Conservation (phyloP, 2,797 vertebrate species). For the Tamandua tetradactyla region DNA sequence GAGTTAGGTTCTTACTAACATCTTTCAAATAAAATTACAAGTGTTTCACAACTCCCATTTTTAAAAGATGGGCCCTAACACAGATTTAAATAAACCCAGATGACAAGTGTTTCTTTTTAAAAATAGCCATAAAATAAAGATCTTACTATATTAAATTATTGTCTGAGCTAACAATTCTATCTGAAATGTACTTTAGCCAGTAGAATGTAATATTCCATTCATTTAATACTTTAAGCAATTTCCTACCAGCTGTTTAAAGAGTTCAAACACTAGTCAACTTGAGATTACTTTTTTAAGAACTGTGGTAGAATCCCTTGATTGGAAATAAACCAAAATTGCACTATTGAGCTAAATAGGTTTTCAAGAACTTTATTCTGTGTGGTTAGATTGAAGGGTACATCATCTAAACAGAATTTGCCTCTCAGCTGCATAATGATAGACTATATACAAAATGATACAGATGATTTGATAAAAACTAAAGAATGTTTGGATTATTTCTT, state of each 20-base stretch:
- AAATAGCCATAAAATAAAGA: background rate
- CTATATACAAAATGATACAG: background rate
- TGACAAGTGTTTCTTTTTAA: slow-evolving; percentile 16
- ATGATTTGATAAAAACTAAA: background rate
- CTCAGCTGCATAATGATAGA: background rate
- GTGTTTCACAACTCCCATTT: background rate
- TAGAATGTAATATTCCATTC: background rate
- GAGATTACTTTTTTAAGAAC: slow-evolving; percentile 14
- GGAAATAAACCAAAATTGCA: background rate
- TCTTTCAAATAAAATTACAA: slow-evolving; percentile 35
- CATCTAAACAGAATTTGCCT: background rate
- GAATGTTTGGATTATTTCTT: background rate
- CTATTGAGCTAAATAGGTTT: background rate
- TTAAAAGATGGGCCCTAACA: background rate
- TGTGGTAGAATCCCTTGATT: background rate
- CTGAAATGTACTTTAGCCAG: background rate
- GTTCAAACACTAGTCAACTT: background rate
- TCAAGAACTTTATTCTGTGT: background rate
- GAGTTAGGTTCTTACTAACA: background rate
- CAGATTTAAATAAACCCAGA: background rate
- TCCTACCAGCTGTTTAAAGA: background rate
- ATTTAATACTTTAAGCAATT: slow-evolving; percentile 14
- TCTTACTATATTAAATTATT: background rate
- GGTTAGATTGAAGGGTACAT: background rate
- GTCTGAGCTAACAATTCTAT: background rate